Conservation (phyloP, 2,113 vertebrate genomes). For the Falcunculus frontatus region DNA sequence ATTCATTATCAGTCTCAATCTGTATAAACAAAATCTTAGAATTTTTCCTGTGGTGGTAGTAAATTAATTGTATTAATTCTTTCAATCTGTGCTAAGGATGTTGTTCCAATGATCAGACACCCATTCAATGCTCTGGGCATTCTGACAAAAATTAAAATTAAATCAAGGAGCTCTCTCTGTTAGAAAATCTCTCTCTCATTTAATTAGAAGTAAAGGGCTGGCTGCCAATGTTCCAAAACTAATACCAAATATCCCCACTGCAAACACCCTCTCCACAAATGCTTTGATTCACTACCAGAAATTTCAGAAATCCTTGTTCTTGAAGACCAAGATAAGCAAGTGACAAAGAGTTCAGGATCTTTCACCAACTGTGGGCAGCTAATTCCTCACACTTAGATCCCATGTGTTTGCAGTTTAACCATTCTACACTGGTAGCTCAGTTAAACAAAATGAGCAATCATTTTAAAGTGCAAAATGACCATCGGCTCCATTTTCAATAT, state of each 20-base stretch:
- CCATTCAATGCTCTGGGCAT: neutral
- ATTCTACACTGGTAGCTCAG: neutral
- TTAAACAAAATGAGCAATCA: neutral
- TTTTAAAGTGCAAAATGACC: neutral
- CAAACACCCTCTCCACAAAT: neutral
- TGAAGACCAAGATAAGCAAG: neutral
- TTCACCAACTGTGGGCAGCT: neutral
- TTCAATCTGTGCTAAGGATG: neutral
- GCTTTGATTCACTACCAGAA: neutral
- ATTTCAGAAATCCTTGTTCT: neutral
- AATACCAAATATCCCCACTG: neutral
- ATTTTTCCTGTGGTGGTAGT: neutral
- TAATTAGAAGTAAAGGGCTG: constrained; percentile 8
- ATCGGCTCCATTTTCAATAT: neutral
- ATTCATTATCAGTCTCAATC: neutral
- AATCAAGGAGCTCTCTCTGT: neutral
- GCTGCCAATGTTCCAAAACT: neutral
- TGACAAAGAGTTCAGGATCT: neutral
- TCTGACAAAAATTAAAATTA: constrained; percentile 32
- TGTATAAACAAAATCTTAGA: neutral
- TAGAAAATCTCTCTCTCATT: neutral
- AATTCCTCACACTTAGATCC: neutral
- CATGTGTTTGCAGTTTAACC: neutral
- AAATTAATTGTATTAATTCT: constrained; percentile 15
- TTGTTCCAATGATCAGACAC: neutral